phyloP scores from a whole-genome alignment of 2,888 invertebrate genomes.

The Protula sp. region DNA sequence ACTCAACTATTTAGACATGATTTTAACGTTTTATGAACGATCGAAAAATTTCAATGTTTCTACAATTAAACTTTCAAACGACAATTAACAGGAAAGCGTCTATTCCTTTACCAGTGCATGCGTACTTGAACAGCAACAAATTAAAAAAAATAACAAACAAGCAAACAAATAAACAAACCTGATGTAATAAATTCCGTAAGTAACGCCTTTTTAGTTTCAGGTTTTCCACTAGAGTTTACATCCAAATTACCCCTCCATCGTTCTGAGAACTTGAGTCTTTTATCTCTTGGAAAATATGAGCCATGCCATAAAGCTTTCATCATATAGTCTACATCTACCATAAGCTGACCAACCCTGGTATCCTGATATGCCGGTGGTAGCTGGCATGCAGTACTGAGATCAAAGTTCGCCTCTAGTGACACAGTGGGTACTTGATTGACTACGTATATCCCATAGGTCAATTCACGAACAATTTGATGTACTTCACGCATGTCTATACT shows the following conservation, averaged over 20 bases:
- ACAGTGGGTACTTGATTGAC: constrained; percentile 51
- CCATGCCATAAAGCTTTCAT: constrained; percentile 54
- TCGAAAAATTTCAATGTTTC: too few relatives aligned
- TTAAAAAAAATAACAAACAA: too few relatives aligned
- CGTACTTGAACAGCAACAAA: too few relatives aligned
- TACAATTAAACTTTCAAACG: too few relatives aligned
- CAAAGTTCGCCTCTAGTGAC: constrained; percentile 50
- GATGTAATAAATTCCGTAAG: constrained; percentile 46
- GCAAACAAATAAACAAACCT: too few relatives aligned
- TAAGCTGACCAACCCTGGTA: constrained; percentile 48
- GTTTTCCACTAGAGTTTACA: constrained; percentile 43
- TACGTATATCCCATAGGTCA: constrained; percentile 49
- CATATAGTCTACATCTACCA: constrained; percentile 53
- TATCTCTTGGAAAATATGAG: constrained; percentile 49
- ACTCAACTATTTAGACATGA: too few relatives aligned
- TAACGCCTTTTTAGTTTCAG: constrained; percentile 49
- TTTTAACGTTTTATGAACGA: too few relatives aligned
- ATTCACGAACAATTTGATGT: constrained; percentile 51
- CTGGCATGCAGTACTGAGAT: constrained; percentile 48
- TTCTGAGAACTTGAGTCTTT: constrained; percentile 51
- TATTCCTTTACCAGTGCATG: too few relatives aligned
- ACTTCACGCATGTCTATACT: constrained; percentile 46
- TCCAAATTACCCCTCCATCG: constrained; percentile 49
- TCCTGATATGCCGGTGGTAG: constrained; percentile 50
- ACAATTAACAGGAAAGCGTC: too few relatives aligned